Conservation (phyloP, 2,113 vertebrate genomes). For the Geococcyx californianus region DNA sequence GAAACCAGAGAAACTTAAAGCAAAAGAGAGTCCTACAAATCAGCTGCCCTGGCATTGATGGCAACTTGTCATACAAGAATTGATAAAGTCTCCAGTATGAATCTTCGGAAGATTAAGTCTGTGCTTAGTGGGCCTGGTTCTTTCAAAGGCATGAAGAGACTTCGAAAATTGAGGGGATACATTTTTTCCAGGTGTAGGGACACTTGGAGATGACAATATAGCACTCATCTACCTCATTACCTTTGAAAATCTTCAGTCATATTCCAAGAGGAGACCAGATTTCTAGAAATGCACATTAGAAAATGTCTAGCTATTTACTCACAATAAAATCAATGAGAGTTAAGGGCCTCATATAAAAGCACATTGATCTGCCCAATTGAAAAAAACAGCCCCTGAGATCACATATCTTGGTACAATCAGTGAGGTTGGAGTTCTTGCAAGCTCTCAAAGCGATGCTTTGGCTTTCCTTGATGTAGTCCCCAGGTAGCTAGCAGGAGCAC, state of each 20-base stretch:
- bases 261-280: background rate
- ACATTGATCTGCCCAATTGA: background rate
- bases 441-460: background rate
- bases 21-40: background rate
- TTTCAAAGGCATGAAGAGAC: background rate
- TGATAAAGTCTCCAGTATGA: background rate
- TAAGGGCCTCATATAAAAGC: background rate
- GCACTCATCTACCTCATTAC: background rate
- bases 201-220: background rate
- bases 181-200: background rate
- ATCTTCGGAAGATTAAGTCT: background rate
- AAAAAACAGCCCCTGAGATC: background rate
- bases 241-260: background rate
- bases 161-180: background rate
- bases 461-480: background rate
- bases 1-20: background rate
- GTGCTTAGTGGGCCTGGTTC: background rate
- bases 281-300: slow-evolving; percentile 7
- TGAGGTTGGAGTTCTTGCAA: background rate
- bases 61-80: background rate
- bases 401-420: background rate
- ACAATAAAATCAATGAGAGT: background rate
- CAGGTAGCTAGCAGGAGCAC: background rate
- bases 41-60: background rate
- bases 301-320: background rate